Evolutionary conservation across 2,113 vertebrate species (phyloP).

Genomic region (Thryonomys swinderianus): DNA sequence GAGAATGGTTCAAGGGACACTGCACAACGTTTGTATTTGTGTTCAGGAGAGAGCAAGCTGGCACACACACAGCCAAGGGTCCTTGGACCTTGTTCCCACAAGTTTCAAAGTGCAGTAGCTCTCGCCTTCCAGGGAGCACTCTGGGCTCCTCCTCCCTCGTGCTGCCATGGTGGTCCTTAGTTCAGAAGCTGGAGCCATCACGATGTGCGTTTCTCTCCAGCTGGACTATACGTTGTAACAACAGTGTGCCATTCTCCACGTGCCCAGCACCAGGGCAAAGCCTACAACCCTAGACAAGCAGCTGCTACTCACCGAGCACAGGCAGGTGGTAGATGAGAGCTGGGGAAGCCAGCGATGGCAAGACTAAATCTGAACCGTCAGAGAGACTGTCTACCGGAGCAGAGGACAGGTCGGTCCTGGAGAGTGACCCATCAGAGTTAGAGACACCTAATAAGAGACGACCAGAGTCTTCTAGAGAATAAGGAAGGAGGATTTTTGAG

Average conservation of each 20-base stretch:
- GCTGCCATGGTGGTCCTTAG: not conserved
- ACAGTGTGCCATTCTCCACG: not conserved
- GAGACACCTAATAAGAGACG: not conserved
- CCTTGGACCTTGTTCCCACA: fast-evolving
- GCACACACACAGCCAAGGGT: not conserved
- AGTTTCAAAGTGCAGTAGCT: not conserved
- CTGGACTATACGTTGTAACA: not conserved
- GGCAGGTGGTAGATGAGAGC: not conserved
- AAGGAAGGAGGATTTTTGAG: not conserved
- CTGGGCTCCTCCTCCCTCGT: too few species aligned
- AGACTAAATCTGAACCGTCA: not conserved
- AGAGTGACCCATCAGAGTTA: not conserved
- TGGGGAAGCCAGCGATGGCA: not conserved
- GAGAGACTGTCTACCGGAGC: fast-evolving
- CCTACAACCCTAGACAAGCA: not conserved
- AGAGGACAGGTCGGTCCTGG: not conserved
- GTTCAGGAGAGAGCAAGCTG: too few species aligned
- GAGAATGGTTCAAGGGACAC: too few species aligned
- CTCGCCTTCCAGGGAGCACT: not conserved
- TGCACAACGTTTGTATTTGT: not conserved
- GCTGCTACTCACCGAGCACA: fast-evolving
- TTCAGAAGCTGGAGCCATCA: fast-evolving
- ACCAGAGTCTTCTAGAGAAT: fast-evolving
- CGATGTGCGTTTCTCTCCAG: fast-evolving
- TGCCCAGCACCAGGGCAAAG: not conserved